phyloP scores from a whole-genome alignment of 1,140 invertebrate species.

The Anoplophora glabripennis region DNA sequence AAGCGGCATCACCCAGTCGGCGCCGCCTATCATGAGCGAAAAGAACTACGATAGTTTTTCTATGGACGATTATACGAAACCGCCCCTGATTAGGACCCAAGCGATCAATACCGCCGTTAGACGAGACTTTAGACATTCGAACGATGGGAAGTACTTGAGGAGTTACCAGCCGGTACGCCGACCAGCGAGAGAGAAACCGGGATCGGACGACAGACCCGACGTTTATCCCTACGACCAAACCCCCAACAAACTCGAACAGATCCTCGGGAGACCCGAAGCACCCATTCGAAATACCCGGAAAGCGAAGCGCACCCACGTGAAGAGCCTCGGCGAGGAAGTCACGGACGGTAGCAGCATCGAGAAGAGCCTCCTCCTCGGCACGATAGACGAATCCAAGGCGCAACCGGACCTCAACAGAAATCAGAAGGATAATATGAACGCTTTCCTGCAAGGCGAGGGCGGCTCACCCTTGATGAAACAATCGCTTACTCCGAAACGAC shows the following conservation, averaged over 20 bases:
- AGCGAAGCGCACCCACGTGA: slow-evolving; percentile 41
- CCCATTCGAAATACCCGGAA: slow-evolving; percentile 38
- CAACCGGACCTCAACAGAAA: slow-evolving; percentile 19
- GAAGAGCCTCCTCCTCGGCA: slow-evolving; percentile 42
- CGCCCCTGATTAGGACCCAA: slow-evolving; percentile 26
- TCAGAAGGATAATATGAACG: neutral
- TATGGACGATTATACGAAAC: slow-evolving; percentile 26
- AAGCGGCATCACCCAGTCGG: slow-evolving; percentile 34
- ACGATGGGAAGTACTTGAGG: neutral
- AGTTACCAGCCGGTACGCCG: slow-evolving; percentile 18
- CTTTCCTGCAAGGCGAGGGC: neutral
- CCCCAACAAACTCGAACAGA: slow-evolving; percentile 44
- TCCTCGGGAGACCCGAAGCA: slow-evolving; percentile 44
- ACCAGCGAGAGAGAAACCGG: slow-evolving; percentile 16
- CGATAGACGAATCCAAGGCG: slow-evolving; percentile 42
- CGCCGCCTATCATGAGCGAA: slow-evolving; percentile 34
- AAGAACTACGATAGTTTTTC: slow-evolving; percentile 6
- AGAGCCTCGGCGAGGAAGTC: slow-evolving; percentile 49
- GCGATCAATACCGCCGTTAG: slow-evolving; percentile 21
- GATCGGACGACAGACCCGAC: slow-evolving; percentile 30
- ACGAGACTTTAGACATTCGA: slow-evolving; percentile 20
- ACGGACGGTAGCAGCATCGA: slow-evolving; percentile 38
- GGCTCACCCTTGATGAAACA: slow-evolving; percentile 21
- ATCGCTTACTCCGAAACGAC: slow-evolving; percentile 51
- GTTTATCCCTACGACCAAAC: slow-evolving; percentile 38